Base-by-base conservation (phyloP, 2,113 vertebrate genomes). In the Anolis carolinensis region DNA sequence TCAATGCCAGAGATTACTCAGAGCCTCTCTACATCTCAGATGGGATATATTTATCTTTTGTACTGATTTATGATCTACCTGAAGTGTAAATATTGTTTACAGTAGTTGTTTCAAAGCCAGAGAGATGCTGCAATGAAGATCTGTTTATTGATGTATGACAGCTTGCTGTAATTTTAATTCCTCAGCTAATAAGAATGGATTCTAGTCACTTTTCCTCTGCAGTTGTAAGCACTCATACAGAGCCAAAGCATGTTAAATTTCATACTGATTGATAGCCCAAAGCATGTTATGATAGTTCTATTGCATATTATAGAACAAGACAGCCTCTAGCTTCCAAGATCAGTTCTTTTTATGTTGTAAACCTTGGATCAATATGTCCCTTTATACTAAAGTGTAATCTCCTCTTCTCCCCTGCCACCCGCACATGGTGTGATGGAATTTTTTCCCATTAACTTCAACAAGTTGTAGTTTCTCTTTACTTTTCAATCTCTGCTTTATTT, bases 1-100 rank as follows among this genome's bases (percentile, higher is more conserved):
- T 73, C 39, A 79, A 73, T 79, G 25, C 65, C 25, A 34, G 20
- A 48, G 13, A 87, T 78, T 72, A 62, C 55, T 87, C 67, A 79
- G 34, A 39, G 27, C 13, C 52, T 48, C 20, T 62, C 36, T 78
- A 77, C 21, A 86, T 86, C 52, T 68, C 44, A 48, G 83, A 76
- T 32, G 10, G 36, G 30, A 32, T 52, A 55, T 34, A 25, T 59
- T 87, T 71, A 79, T 77, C 23, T 65, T 48, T 87, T 63, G 4
- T 68, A 62, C n/a, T 87, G 81, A 71, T 82, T 78, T 83, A 87
- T 78, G 71, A 77, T 83, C 65, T 82, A 55, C 44, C 44, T 78
- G 30, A 20, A 36, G 48, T 78, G 71, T 87, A 83, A 82, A 83
- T 87, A 71, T 79, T 44, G 34, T 83, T 87, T 44, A 34, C 21